Conservation (phyloP, 2,797 vertebrate genomes). For the Peromyscus melanophrys region DNA sequence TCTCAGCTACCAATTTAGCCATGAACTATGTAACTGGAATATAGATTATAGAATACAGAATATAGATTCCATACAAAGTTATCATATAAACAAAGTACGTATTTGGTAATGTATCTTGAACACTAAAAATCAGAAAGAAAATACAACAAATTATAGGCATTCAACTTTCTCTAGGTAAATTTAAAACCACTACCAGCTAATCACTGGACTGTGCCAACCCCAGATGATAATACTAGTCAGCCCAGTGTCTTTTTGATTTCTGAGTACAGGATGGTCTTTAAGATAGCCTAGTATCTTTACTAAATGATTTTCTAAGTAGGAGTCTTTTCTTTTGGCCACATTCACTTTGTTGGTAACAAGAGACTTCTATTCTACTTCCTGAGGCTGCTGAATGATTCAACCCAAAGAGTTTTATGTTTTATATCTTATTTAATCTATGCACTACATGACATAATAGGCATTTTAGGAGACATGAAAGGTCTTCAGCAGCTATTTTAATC, state of each 20-base stretch:
- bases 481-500: not conserved
- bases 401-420: not conserved
- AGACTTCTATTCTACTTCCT: not conserved
- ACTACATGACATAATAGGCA: not conserved
- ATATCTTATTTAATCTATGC: not conserved
- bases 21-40: not conserved
- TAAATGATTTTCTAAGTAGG: not conserved
- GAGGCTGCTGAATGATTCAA: not conserved
- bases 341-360: not conserved
- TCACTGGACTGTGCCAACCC: not conserved
- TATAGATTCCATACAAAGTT: constrained; percentile 9
- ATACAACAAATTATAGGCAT: not conserved
- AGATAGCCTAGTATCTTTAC: not conserved
- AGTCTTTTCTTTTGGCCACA: not conserved
- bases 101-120: constrained; percentile 44
- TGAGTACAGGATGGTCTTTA: not conserved
- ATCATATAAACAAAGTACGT: not conserved
- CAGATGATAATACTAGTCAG: not conserved
- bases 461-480: not conserved
- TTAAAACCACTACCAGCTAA: not conserved
- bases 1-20: not conserved
- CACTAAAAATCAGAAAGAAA: constrained; percentile 28
- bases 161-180: not conserved
- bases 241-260: not conserved
- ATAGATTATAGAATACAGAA: not conserved